phyloP scores from a whole-genome alignment of 2,113 vertebrate species.

The Sander lucioperca region DNA sequence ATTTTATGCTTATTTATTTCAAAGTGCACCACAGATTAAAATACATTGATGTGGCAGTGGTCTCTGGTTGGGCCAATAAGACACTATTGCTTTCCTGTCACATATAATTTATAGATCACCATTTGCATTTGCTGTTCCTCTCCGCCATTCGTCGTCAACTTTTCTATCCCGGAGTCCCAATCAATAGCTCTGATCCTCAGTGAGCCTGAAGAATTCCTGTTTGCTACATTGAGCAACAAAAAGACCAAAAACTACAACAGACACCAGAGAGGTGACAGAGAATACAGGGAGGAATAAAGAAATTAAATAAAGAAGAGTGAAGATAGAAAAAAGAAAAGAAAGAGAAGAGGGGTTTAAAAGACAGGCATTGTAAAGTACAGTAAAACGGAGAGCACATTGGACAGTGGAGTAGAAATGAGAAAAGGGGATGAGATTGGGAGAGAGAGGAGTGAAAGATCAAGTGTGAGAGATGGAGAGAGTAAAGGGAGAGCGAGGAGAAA shows the following conservation, averaged over 20 bases:
- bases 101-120: conserved; percentile 95
- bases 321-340: conserved; percentile 26
- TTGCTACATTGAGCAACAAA: conserved; percentile 40
- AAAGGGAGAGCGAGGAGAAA: conserved; percentile 60
- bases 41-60: conserved; percentile 89
- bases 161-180: conserved; percentile 87
- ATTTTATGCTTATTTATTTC: neutral
- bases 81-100: conserved; percentile 96
- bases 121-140: conserved; percentile 92
- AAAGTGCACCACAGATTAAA: conserved; percentile 89
- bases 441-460: conserved; percentile 63
- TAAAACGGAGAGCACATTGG: conserved; percentile 60
- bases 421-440: conserved; percentile 72
- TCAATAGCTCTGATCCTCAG: conserved; percentile 88
- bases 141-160: conserved; percentile 87
- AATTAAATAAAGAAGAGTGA: conserved; percentile 21
- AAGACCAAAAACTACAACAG: conserved; percentile 36
- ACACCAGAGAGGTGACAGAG: conserved; percentile 43
- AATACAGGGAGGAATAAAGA: conserved; percentile 24
- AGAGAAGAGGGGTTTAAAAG: conserved; percentile 32
- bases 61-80: conserved; percentile 89
- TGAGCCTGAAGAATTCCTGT: conserved; percentile 79
- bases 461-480: conserved; percentile 64
- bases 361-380: conserved; percentile 73
- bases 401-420: conserved; percentile 59